Evolutionary conservation across 2,797 vertebrate species (phyloP).

Genomic region (Antrozous pallidus): DNA sequence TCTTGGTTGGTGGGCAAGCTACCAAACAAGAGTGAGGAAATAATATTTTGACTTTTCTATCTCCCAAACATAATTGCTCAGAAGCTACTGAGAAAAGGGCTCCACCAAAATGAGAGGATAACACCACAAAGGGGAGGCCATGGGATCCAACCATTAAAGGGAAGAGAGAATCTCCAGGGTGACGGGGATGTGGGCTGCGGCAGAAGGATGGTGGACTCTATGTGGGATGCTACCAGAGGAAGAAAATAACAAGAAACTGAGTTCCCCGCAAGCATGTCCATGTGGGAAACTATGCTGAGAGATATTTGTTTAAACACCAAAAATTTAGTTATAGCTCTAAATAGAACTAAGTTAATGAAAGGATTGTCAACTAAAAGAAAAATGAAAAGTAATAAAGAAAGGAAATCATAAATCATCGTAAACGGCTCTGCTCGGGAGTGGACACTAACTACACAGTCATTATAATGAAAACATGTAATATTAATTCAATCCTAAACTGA

Average conservation of each 20-base stretch:
- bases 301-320: not conserved
- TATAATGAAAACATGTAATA: not conserved
- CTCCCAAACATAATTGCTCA: not conserved
- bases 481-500: not conserved
- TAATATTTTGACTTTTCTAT: not conserved
- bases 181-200: accelerated
- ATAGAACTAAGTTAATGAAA: not conserved
- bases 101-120: not conserved
- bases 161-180: not conserved
- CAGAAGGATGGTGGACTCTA: not conserved
- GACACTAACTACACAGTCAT: not conserved
- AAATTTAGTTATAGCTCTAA: not conserved
- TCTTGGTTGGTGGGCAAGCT: not conserved
- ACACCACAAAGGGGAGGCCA: not conserved
- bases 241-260: not conserved
- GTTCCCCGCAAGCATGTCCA: not conserved
- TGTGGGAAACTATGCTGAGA: not conserved
- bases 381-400: not conserved
- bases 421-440: not conserved
- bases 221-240: not conserved
- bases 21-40: not conserved
- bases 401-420: not conserved
- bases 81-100: not conserved
- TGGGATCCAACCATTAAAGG: not conserved
- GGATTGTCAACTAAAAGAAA: not conserved